Base-by-base conservation (phyloP, 2,797 vertebrate species). In the Sebastes taczanowskii region DNA sequence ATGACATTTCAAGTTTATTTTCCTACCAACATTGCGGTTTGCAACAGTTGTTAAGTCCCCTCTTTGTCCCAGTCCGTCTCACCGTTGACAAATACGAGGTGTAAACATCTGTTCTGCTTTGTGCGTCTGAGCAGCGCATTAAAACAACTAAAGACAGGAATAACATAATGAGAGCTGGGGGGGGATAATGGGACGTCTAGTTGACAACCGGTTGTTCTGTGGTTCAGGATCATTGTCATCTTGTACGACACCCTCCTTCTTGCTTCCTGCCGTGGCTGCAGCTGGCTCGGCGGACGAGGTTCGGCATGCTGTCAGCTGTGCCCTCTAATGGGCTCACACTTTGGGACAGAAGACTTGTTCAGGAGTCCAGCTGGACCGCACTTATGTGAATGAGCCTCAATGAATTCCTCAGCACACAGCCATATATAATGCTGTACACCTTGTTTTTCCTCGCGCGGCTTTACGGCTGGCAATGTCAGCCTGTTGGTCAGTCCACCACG, bases 181-280 rank as follows among this genome's bases (percentile, higher is more conserved):
- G 59, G 34, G 38, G 65, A 80, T 82, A 81, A 82, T 64, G 27
- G 60, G 70, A 85, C 4, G 73, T 73, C 61, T 22, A 77, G 83
- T 71, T 71, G 88, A 89, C 87, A 88, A 71, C 78, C 74, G 74
- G 81, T 88, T 78, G 61, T 87, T 86, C 63, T 61, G 64, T 46
- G 67, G 65, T 38, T 80, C 55, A 16, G 83, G 73, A 81, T 88
- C 78, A 25, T 64, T 84, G 84, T 81, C 81, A 77, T 74, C 77
- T 53, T 75, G 82, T 83, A 22, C 25, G 52, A 30, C 83, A 49
- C 30, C 81, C 71, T 81, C 56, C 63, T 38, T 38, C 52, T 49
- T 10, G 81, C 69, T 52, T 75, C 52, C 77, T 86, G 86, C 80
- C 73, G 18, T 2, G 59, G 23, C 64, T 83, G 86, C 89, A 90